Evolutionary conservation across 1,140 invertebrate species (phyloP).

Genomic region (Scaptomyza graminum): DNA sequence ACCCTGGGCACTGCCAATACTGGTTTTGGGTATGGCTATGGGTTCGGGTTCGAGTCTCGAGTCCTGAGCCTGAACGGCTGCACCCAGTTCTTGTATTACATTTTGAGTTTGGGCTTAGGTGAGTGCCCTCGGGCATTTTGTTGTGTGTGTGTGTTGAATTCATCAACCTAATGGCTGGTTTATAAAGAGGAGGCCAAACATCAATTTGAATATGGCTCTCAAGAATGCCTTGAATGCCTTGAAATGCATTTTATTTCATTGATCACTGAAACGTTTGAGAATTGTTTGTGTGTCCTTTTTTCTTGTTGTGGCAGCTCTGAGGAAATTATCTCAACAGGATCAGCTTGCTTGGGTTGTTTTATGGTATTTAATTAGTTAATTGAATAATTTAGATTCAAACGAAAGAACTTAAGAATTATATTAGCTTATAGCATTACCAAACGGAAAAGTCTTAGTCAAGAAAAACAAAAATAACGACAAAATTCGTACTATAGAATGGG

Average conservation of each 20-base stretch:
- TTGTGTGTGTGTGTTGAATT: constrained; percentile 41
- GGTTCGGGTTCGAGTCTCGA: constrained; percentile 11
- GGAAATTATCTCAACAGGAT: constrained; percentile 6
- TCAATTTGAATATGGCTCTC: constrained; percentile 58
- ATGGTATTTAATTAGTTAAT: constrained; percentile 18
- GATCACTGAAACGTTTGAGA: constrained; percentile 24
- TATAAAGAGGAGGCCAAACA: constrained; percentile 22
- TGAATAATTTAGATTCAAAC: constrained; percentile 19
- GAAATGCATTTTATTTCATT: no score
- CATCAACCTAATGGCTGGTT: constrained; percentile 70
- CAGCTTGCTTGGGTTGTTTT: constrained; percentile 5
- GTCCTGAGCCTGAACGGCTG: constrained; percentile 39
- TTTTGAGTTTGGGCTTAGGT: constrained; percentile 45
- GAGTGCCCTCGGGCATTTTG: constrained; percentile 65
- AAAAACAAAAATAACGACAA: no score
- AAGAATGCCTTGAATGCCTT: no score
- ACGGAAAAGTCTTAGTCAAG: no score
- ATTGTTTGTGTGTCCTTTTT: constrained; percentile 1
- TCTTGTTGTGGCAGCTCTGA: constrained; percentile 33
- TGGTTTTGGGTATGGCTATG: constrained; percentile 14
- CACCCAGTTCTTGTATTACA: constrained; percentile 51
- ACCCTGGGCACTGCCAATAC: constrained; percentile 49
- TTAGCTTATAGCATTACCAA: no score
- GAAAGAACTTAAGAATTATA: no score
- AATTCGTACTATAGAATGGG: no score